Evolutionary conservation across 1,140 invertebrate species (phyloP).

Genomic region (Bombus vancouverensis): DNA sequence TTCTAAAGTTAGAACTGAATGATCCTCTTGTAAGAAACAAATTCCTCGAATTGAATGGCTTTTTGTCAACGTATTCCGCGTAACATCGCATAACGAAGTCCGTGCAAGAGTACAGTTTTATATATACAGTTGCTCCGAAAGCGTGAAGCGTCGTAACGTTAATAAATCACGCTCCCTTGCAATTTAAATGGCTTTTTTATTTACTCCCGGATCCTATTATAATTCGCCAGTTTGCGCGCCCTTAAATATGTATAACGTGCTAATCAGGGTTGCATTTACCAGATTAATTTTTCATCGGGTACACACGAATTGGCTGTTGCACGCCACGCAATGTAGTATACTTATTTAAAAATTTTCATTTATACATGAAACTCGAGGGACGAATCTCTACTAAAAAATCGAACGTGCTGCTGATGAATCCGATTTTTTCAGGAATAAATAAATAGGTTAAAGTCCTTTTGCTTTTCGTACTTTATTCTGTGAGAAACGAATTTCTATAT

Average conservation of each 20-base stretch:
- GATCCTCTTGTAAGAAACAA: not conserved
- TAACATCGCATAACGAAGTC: not conserved
- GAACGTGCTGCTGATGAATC: not conserved
- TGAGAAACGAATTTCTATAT: too few species aligned
- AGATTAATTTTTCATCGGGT: slow-evolving; percentile 30
- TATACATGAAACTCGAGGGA: not conserved
- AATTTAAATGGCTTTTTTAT: slow-evolving; percentile 49
- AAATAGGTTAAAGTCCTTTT: not conserved
- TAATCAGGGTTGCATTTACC: slow-evolving; percentile 8
- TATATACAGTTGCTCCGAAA: slow-evolving; percentile 6
- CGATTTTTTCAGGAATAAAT: not conserved
- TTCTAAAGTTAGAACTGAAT: not conserved
- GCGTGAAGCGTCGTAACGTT: not conserved
- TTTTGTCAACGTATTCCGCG: not conserved
- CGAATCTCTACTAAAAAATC: not conserved
- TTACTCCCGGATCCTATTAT: slow-evolving; percentile 23
- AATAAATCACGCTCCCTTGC: slow-evolving; percentile 31
- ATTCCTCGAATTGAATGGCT: not conserved
- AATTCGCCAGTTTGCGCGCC: not conserved
- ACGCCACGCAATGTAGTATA: not conserved
- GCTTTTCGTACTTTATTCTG: too few species aligned
- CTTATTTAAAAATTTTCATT: not conserved
- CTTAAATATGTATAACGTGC: slow-evolving; percentile 42
- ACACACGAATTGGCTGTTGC: not conserved
- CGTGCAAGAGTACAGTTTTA: not conserved